Evolutionary conservation across 2,113 vertebrate species (phyloP).

Genomic region (Polypterus bichir): DNA sequence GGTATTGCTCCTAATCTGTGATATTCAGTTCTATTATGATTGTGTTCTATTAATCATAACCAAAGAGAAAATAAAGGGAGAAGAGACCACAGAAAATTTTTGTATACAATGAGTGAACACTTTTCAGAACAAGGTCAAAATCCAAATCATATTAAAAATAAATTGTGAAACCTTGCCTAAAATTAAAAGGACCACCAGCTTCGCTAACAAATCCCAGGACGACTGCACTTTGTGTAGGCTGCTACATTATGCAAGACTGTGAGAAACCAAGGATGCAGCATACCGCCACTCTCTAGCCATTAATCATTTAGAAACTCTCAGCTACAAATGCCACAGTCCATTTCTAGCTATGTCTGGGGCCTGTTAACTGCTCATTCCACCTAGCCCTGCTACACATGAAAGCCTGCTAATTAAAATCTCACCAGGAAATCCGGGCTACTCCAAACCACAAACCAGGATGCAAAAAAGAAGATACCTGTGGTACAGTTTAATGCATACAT

Average conservation of each 20-base stretch:
- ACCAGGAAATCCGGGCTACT: too few relatives aligned
- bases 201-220: constrained; percentile 1
- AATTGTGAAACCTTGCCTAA: constrained; percentile 6
- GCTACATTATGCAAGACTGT: constrained; percentile 15
- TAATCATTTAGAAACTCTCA: constrained; percentile 15
- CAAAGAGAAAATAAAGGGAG: not conserved
- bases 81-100: not conserved
- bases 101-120: not conserved
- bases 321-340: constrained; percentile 5
- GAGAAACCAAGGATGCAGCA: not conserved
- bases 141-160: constrained; percentile 14
- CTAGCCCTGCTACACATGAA: too few relatives aligned
- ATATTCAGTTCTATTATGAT: too few relatives aligned
- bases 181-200: constrained; percentile 13
- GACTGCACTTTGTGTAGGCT: constrained; percentile 4
- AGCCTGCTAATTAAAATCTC: too few relatives aligned
- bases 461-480: too few relatives aligned
- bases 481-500: too few relatives aligned
- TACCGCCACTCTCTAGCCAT: constrained; percentile 12
- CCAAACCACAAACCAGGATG: too few relatives aligned
- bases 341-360: not conserved
- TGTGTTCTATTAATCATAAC: too few relatives aligned
- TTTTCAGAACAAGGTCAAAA: too few relatives aligned
- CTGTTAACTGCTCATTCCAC: too few relatives aligned
- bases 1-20: too few relatives aligned